Conservation (phyloP, 2,797 vertebrate genomes). For the Parauchenoglanis ngamensis region DNA sequence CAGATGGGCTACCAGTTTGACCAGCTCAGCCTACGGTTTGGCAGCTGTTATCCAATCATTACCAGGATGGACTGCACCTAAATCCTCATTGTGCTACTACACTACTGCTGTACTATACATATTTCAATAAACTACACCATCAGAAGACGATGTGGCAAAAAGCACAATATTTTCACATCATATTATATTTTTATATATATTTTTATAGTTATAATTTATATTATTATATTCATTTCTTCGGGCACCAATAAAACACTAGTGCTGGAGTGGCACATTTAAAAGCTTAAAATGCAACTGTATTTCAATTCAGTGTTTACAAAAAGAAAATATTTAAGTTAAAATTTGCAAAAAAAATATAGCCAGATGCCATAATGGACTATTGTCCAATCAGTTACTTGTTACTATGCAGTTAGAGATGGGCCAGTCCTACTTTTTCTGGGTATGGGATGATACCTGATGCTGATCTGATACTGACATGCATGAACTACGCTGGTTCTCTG, state of each 20-base stretch:
- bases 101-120: not conserved
- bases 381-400: conserved; percentile 10
- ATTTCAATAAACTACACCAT: not conserved
- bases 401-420: not conserved
- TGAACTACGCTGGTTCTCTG: not conserved
- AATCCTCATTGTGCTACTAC: not conserved
- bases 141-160: not conserved
- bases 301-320: not conserved
- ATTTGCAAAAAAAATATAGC: not conserved
- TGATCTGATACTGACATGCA: not conserved
- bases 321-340: not conserved
- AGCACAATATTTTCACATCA: not conserved
- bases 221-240: not conserved
- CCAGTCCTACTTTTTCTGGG: not conserved
- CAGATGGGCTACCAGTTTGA: conserved; percentile 2
- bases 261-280: not conserved
- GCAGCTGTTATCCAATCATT: not conserved
- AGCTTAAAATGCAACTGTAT: not conserved
- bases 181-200: not conserved
- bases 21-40: not conserved
- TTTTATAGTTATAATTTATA: not conserved
- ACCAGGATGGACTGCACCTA: not conserved
- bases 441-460: not conserved
- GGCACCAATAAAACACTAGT: not conserved
- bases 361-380: not conserved